Evolutionary conservation across 30 jellyfish, hydroid and myxozoan genomes (phyloP).

Genomic region (Aurelia sp.): DNA sequence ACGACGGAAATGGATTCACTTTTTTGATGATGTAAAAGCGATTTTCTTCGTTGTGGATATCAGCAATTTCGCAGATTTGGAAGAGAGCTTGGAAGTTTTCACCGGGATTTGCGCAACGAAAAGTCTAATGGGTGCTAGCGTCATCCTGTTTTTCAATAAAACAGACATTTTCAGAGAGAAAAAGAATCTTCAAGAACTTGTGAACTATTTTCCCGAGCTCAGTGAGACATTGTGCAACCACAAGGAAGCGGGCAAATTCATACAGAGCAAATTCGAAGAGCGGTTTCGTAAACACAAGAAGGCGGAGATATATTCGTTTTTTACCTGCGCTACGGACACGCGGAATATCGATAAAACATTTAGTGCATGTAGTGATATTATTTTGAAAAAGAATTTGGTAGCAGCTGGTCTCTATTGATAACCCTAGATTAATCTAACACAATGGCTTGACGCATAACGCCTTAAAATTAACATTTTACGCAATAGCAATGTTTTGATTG

Average conservation of each 20-base stretch:
- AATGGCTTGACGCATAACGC: too few relatives aligned
- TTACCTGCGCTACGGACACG: conserved; percentile 76
- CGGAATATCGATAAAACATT: conserved; percentile 62
- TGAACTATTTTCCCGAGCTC: conserved; percentile 46
- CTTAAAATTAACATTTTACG: too few relatives aligned
- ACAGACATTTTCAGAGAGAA: conserved; percentile 54
- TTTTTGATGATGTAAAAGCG: conserved; percentile 73
- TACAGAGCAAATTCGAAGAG: conserved; percentile 32
- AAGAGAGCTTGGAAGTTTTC: conserved; percentile 59
- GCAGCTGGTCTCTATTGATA: conserved; percentile 67
- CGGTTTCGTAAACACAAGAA: not conserved
- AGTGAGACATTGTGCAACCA: conserved; percentile 10
- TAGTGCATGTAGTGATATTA: conserved; percentile 53
- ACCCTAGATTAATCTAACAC: too few relatives aligned
- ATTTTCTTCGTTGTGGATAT: conserved; percentile 58
- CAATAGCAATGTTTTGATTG: too few relatives aligned
- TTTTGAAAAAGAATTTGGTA: conserved; percentile 42
- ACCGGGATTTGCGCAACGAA: conserved; percentile 40
- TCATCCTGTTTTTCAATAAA: conserved; percentile 61
- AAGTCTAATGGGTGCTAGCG: conserved; percentile 30
- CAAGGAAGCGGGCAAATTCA: conserved; percentile 44
- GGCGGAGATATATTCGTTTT: conserved; percentile 49
- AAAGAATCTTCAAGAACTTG: conserved; percentile 12
- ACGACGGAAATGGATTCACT: conserved; percentile 71
- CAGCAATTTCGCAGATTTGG: conserved; percentile 37